Evolutionary conservation across 2,888 invertebrate species (phyloP), one percentile per base, ranked within the genome.

Genomic region (Sesia bembeciformis): DNA sequence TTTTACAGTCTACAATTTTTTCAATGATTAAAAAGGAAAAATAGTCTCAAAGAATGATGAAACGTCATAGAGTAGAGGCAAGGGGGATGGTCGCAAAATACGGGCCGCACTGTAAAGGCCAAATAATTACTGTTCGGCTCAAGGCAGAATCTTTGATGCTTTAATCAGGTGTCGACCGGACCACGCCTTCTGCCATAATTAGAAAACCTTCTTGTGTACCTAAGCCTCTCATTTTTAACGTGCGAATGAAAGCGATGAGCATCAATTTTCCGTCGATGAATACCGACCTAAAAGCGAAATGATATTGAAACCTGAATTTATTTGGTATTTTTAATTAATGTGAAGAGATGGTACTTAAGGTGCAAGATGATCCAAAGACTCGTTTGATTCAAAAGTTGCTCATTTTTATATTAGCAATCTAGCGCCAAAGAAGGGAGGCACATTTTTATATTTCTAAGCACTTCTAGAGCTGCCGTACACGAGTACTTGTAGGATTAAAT

Each of bases 101-200:
- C 68, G 69, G 64, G 67, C 64, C 42, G 62, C 58, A 61, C 60
- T 67, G 49, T 50, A 52, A 65, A 71, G 65, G 68, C 75, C 74
- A 74, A 80, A 82, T 81, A 78, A 81, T 81, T 80, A 81, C 72
- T 70, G 67, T 60, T 68, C 59, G 68, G 70, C 72, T 74, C 66
- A 63, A 65, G 62, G 65, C 66, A 60, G 67, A 68, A 76, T 79
- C 79, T 82, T 81, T 82, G 83, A 81, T 70, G 78, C 75, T 66
- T 81, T 84, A 84, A 84, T 84, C 81, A 84, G 81, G 78, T 81
- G 81, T 74, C 72, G 73, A 70, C 62, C 61, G 57, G 61, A 67
- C 71, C 74, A 78, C 82, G 79, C 84, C 83, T 64, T 58, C 65
- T 60, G 60, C 58, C 69, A 76, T 84, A 86, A 87, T 86, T 85